A percentile compares a stretch with the other conserved stretches of the same genome.
Conservation (phyloP, 2,888 invertebrate genomes). For the Clivina fossor region DNA sequence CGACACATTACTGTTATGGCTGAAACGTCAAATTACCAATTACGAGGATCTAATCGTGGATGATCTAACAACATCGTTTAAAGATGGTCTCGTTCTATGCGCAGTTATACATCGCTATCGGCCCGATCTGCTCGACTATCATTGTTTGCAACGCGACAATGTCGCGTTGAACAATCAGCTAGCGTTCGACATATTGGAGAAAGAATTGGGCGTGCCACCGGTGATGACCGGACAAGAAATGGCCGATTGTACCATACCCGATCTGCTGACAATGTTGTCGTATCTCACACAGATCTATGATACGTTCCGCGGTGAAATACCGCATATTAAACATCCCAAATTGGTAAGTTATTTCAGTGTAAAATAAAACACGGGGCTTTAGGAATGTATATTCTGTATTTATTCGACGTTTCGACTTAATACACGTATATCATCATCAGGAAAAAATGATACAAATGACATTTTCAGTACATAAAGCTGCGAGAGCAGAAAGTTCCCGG, state of each 20-base stretch:
- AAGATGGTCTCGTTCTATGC: constrained; percentile 67
- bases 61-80: constrained; percentile 71
- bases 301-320: constrained; percentile 89
- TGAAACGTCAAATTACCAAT: constrained; percentile 70
- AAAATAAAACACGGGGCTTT: not conserved
- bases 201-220: constrained; percentile 71
- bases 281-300: constrained; percentile 89
- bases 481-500: no score
- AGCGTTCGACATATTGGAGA: constrained; percentile 84
- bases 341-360: constrained; percentile 63
- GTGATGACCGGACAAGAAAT: constrained; percentile 80
- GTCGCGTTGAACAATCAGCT: constrained; percentile 71
- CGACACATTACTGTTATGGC: constrained; percentile 76
- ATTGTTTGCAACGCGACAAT: constrained; percentile 64
- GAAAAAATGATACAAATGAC: no score
- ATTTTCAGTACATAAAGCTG: no score
- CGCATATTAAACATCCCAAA: constrained; percentile 75
- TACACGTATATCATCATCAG: no score
- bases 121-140: constrained; percentile 83
- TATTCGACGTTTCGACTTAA: no score
- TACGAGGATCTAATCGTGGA: constrained; percentile 62
- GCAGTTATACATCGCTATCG: constrained; percentile 83
- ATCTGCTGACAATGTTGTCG: constrained; percentile 73
- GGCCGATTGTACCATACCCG: constrained; percentile 68
- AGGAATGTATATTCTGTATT: no score